phyloP scores from a whole-genome alignment of 2,888 invertebrate species.

The Thera obeliscata region DNA sequence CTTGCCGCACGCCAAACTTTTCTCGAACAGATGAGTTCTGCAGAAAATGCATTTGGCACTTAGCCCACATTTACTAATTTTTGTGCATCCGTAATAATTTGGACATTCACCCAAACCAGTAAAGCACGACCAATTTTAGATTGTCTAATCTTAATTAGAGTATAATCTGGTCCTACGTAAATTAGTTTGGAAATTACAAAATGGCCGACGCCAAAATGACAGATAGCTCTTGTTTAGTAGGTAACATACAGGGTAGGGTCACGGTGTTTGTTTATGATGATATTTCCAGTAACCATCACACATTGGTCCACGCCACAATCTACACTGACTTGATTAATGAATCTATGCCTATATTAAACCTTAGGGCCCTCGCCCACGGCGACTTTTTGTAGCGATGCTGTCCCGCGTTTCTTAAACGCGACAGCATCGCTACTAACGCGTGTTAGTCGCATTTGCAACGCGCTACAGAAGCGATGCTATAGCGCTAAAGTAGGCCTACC shows the following conservation, averaged over 20 bases:
- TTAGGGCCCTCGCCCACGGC: too few relatives aligned
- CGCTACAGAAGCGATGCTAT: too few relatives aligned
- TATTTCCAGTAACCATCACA: constrained; percentile 65
- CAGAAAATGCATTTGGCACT: background rate
- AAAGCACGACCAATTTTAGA: constrained; percentile 1
- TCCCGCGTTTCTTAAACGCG: too few relatives aligned
- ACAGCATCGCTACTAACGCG: too few relatives aligned
- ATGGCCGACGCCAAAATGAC: constrained; percentile 18
- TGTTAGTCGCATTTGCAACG: too few relatives aligned
- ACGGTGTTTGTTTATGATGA: constrained; percentile 71
- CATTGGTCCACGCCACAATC: constrained; percentile 51
- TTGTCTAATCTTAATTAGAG: constrained; percentile 10
- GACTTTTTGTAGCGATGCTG: too few relatives aligned
- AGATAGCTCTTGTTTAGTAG: constrained; percentile 27
- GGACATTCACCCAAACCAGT: background rate
- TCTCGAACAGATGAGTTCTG: background rate
- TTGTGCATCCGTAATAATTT: constrained; percentile 1
- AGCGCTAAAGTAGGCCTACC: too few relatives aligned
- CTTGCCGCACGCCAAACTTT: background rate
- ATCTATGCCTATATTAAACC: constrained; percentile 44
- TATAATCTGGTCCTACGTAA: constrained; percentile 14
- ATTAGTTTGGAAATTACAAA: constrained; percentile 22
- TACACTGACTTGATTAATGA: constrained; percentile 64
- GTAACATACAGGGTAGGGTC: constrained; percentile 50
- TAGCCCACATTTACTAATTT: constrained; percentile 1